Evolutionary conservation across 2,797 vertebrate species (phyloP), one percentile per base, ranked within the genome.

Genomic region (Acrossocheilus fasciatus): DNA sequence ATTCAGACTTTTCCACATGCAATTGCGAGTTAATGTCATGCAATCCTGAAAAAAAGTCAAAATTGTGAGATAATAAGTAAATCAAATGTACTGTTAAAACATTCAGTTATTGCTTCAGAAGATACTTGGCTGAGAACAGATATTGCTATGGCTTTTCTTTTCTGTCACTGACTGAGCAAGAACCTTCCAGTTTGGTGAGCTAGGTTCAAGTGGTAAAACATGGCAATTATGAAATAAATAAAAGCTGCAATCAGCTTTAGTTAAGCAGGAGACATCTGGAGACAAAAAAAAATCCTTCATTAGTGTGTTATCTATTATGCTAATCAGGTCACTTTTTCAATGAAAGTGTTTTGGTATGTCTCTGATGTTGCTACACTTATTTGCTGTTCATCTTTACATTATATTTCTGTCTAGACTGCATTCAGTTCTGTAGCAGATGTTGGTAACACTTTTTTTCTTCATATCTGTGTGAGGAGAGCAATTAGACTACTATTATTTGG

Each of bases 401-500:
- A 36, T 68, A 36, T 36, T 81, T 68, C 6, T 66, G 59, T 79
- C 36, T 43, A 62, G 36, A 79, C 39, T 64, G 30, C 8, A 41
- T 41, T 41, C 1, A 30, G 30, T 34, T 36, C n/a, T 68, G 17
- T 47, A 47, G 26, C 2, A 36, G 45, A 50, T 47, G 20, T 62
- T 74, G 11, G 26, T 52, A 66, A 69, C 54, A 41, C 39, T 34
- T 23, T 18, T 36, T 62, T 36, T 26, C 39, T 76, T 79, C 41
- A 76, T 84, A 36, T 50, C 76, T 68, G 30, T 75, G 26, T 75
- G 39, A 47, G 39, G n/a, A 74, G 39, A 73, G 54, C 45, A 52
- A 68, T 68, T 43, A 41, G 59, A 36, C 10, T 41, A 34, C 34
- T n/a, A 62, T 43, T 79, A n/a, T 85, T 75, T 83, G 83, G 80